Percentiles rank a stretch among this genome's conserved stretches.
Evolutionary conservation across 1,140 invertebrate genomes (phyloP).

Genomic region (Semibalanus balanoides): DNA sequence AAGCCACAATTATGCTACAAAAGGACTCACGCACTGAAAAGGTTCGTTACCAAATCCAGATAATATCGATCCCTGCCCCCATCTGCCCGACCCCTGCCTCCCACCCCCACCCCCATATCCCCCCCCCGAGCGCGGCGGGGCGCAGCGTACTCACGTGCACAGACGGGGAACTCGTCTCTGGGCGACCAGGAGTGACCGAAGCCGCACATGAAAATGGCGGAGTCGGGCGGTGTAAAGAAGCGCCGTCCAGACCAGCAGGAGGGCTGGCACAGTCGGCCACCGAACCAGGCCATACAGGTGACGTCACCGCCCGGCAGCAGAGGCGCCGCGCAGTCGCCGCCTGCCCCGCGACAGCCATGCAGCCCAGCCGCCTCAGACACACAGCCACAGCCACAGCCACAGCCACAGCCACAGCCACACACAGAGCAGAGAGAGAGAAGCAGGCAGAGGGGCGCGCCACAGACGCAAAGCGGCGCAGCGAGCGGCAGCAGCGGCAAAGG

Average conservation of each 20-base stretch:
- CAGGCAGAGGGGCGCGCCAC: not conserved
- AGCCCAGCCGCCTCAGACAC: not conserved
- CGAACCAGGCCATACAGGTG: not conserved
- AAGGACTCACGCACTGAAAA: too few species aligned
- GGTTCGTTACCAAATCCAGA: too few species aligned
- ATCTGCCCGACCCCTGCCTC: too few species aligned
- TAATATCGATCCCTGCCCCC: too few species aligned
- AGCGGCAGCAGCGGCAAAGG: too few species aligned
- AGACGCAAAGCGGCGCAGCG: not conserved
- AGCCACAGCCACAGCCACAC: not conserved
- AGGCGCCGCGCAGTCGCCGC: not conserved
- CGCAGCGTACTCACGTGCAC: not conserved
- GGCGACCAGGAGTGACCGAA: not conserved
- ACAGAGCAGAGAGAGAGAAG: not conserved
- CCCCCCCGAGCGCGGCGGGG: too few species aligned
- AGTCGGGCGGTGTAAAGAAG: not conserved
- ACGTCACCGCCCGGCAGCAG: not conserved
- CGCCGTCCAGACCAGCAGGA: not conserved
- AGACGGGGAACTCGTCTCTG: not conserved
- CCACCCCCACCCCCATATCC: too few species aligned
- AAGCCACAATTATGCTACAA: too few species aligned
- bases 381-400: not conserved
- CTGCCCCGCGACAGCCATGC: not conserved
- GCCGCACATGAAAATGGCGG: constrained; percentile 1
- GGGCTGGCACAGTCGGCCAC: not conserved